Evolutionary conservation across 92 coral and sea anemone genomes (phyloP), one percentile per base, ranked within the genome.

Genomic region (Parazoanthus atlanticus): DNA sequence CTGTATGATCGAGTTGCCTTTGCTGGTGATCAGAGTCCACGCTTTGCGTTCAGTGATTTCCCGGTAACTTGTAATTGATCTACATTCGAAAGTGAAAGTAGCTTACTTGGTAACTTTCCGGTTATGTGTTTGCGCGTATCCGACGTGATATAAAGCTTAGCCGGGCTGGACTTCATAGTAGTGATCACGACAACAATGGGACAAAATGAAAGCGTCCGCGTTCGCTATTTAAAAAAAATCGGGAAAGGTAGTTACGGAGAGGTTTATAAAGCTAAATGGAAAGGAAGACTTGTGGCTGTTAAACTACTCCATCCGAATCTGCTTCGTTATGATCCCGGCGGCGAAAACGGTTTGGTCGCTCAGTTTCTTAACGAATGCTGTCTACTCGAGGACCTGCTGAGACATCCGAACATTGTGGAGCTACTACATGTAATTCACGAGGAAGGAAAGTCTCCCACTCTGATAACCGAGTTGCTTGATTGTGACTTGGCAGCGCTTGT

Each of bases 261-360:
- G 32, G 94, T 92, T 38, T 86, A 82, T 73, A 92, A 78, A 82
- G 94, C 91, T 3, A 83, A 92, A 76, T 92, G 90, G 92, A 19
- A 90, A 9, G 92, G 94, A 6, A 38, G 86, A 41, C 77, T 92
- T 10, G 94, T 92, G 23, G 94, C 94, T 9, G 94, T 91, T 8
- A 92, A 92, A 69, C 89, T 85, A 67, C 80, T 92, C 34, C 94
- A 89, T 61, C 76, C 78, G 3, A 25, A 84, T 1, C 86, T 86
- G 43, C 73, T 90, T 79, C 86, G 81, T 11, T 83, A 5, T 31
- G 91, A 90, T 43, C 74, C 23, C 43, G 81, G 46, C 54, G 81
- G 34, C 25, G 19, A 69, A 72, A 36, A 86, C 80, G 94, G 90
- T 34, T 86, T 81, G 1, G 90, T 90, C 49, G 94, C 90, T 49